phyloP scores from a whole-genome alignment of 2,113 vertebrate genomes.

The Xiphophorus couchianus region DNA sequence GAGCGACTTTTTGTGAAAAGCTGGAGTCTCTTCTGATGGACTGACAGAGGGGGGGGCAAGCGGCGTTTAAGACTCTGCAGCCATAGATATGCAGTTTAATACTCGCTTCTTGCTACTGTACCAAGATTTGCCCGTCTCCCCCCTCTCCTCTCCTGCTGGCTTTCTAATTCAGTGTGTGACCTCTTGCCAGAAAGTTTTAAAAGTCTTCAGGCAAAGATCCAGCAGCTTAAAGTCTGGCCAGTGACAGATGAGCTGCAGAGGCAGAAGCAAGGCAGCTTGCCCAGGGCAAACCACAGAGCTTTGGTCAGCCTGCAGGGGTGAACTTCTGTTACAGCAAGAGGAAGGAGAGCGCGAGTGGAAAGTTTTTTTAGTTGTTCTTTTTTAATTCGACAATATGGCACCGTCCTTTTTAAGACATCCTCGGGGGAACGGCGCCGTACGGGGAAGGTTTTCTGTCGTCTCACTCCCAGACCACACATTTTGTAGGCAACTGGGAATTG shows the following conservation, averaged over 20 bases:
- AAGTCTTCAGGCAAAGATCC: conserved; percentile 80
- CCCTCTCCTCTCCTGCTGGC: conserved; percentile 50
- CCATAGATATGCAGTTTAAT: conserved; percentile 75
- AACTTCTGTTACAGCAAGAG: conserved; percentile 57
- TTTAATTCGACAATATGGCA: conserved; percentile 46
- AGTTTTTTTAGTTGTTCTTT: neutral
- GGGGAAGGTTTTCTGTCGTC: conserved; percentile 29
- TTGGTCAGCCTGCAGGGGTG: conserved; percentile 75
- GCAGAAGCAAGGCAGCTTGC: conserved; percentile 74
- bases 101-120: conserved; percentile 64
- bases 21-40: conserved; percentile 37
- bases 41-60: conserved; percentile 38
- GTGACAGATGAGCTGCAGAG: conserved; percentile 76
- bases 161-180: conserved; percentile 79
- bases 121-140: conserved; percentile 55
- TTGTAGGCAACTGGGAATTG: conserved; percentile 1
- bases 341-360: conserved; percentile 41
- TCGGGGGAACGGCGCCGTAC: conserved; percentile 28
- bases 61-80: conserved; percentile 62
- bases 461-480: conserved; percentile 27
- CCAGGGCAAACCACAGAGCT: conserved; percentile 75
- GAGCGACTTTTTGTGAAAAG: conserved; percentile 6
- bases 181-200: conserved; percentile 78
- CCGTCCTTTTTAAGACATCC: conserved; percentile 47
- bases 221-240: conserved; percentile 76